Evolutionary conservation across 2,797 vertebrate species (phyloP).

Genomic region (Protosalanx chinensis): DNA sequence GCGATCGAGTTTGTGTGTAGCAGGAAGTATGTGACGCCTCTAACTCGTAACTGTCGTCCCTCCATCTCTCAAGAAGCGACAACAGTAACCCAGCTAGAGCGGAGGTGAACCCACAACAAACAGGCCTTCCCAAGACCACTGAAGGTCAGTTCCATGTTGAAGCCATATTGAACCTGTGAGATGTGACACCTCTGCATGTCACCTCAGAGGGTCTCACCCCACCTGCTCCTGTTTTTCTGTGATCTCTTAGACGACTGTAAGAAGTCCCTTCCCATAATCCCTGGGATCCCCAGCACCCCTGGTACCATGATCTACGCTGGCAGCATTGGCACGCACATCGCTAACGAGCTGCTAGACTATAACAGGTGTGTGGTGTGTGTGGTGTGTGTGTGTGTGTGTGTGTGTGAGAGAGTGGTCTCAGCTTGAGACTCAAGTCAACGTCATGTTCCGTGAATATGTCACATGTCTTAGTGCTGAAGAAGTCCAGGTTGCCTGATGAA

Average conservation of each 20-base stretch:
- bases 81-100: slow-evolving; percentile 59
- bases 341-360: slow-evolving; percentile 85
- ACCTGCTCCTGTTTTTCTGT: background rate
- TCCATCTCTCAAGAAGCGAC: slow-evolving; percentile 42
- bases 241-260: slow-evolving; percentile 71
- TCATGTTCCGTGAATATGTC: too few relatives aligned
- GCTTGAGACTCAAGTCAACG: background rate
- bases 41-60: background rate
- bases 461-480: background rate
- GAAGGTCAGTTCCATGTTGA: slow-evolving; percentile 68
- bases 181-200: too few relatives aligned
- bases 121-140: slow-evolving; percentile 63
- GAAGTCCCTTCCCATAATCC: slow-evolving; percentile 77
- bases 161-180: background rate
- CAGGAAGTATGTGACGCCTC: background rate
- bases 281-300: slow-evolving; percentile 76
- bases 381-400: background rate
- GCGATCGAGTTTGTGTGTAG: background rate
- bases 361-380: slow-evolving; percentile 76
- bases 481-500: too few relatives aligned
- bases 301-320: slow-evolving; percentile 84
- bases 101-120: slow-evolving; percentile 64
- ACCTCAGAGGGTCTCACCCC: too few relatives aligned
- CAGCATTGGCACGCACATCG: slow-evolving; percentile 86
- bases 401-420: background rate